Conservation (phyloP, 2,888 invertebrate species). For the Drosophila siamana region DNA sequence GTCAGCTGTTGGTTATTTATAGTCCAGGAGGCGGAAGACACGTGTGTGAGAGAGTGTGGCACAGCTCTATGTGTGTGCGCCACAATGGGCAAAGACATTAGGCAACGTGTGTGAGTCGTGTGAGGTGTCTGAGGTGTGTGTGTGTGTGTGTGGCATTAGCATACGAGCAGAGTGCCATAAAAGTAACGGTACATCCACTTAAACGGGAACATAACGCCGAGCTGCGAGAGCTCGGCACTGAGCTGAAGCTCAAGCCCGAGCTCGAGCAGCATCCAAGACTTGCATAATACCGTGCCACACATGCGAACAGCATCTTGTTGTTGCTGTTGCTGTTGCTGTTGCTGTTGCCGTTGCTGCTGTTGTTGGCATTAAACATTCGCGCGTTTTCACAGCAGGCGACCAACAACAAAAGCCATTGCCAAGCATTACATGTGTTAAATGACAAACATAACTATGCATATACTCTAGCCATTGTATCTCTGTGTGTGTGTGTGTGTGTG, state of each 20-base stretch:
- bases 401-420: constrained; percentile 65
- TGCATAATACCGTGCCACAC: constrained; percentile 15
- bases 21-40: constrained; percentile 1
- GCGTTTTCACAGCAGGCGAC: constrained; percentile 55
- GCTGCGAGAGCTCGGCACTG: constrained; percentile 4
- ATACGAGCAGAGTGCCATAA: constrained; percentile 47
- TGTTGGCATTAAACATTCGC: constrained; percentile 61
- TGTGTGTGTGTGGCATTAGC: constrained; percentile 58
- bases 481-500: constrained; percentile 3
- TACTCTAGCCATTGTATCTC: constrained; percentile 32
- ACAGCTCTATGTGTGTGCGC: constrained; percentile 1
- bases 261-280: constrained; percentile 9
- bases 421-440: constrained; percentile 70
- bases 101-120: constrained; percentile 3
- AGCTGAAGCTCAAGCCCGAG: constrained; percentile 7
- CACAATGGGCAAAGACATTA: constrained; percentile 34
- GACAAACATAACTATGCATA: constrained; percentile 71
- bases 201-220: constrained; percentile 31
- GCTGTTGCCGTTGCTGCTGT: constrained; percentile 15
- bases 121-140: background rate
- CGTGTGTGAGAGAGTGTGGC: constrained; percentile 12
- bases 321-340: background rate
- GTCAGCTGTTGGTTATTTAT: constrained; percentile 38
- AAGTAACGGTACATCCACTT: constrained; percentile 56
- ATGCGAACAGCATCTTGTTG: constrained; percentile 18